phyloP scores from a whole-genome alignment of 2,888 invertebrate genomes.

The Himalopsyche kuldschensis region DNA sequence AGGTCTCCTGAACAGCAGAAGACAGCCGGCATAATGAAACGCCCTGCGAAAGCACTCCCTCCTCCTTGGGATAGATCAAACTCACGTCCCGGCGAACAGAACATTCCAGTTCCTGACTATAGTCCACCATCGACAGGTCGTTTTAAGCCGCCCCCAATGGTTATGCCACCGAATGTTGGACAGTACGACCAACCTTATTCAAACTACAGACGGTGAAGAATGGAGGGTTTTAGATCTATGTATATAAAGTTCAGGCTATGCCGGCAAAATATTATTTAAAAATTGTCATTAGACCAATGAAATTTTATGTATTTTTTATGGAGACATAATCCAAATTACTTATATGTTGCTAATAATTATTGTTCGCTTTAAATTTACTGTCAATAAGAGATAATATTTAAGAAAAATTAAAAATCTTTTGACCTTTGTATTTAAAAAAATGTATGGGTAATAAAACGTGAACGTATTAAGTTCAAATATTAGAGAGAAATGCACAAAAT shows the following conservation, averaged over 20 bases:
- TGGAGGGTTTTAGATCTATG: not conserved
- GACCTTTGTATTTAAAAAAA: no score
- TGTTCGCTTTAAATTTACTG: no score
- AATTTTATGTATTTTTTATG: no score
- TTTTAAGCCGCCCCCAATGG: not conserved
- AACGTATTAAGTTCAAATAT: no score
- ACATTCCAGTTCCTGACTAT: conserved; percentile 20
- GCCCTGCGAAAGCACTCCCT: not conserved
- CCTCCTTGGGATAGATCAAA: conserved; percentile 11
- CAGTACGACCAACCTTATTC: not conserved
- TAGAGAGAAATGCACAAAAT: no score
- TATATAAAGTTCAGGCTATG: not conserved
- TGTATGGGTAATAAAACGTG: no score
- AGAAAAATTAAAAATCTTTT: no score
- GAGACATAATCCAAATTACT: no score
- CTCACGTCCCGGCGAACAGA: not conserved
- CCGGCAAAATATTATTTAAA: no score
- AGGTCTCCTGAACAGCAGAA: not conserved
- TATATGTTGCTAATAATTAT: no score
- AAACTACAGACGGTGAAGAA: conserved; percentile 1
- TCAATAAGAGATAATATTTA: no score
- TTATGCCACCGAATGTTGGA: not conserved
- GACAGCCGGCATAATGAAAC: conserved; percentile 2
- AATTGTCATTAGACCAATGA: no score
- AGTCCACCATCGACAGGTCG: conserved; percentile 10